Base-by-base conservation (phyloP, 1,140 invertebrate genomes). In the Plodia interpunctella region DNA sequence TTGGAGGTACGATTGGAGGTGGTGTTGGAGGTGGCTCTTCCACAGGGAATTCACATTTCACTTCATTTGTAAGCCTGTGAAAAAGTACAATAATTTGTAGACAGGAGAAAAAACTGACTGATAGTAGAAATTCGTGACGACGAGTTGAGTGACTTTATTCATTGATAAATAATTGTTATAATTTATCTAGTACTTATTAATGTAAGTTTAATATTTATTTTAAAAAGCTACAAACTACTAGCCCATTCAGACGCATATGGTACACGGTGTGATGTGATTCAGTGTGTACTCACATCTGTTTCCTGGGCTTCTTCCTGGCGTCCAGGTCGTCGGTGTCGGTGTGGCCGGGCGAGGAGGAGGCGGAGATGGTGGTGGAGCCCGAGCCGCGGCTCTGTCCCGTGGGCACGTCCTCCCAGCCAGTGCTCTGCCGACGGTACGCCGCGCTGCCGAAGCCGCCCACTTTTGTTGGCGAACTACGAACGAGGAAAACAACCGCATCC, bases 271-370 rank as follows among this genome's bases (percentile, higher is more conserved):
- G 4, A 35, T 6, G 2, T 25, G 21, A 25, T n/a, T n/a, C n/a
- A 25, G 21, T 25, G 21, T 3, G 6, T 25, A 83, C 93, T 93
- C 59, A 89, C 88, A 85, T 73, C 67, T 96, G 95, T 78, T 96
- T 96, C 60, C 95, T 84, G 0, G 94, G 94, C 81, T 95, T 95
- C 79, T 96, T 96, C 65, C 95, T 87, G 2, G 94, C 94, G 52
- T 80, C 83, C 4, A 79, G 58, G 30, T 83, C 82, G 1, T 70
- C 1, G 62, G 65, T 15, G 61, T 53, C 6, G 72, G 70, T 19
- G n/a, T 93, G 93, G n/a, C 67, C 62, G 0, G 76, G 76, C 0
- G 76, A 81, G 0, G 77, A 80, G 3, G 80, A 79, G 2, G 80
- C 82, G n/a, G 82, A 76, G 6, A 80, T 86, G 32, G 83, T 86